Percentiles rank a stretch among this genome's conserved stretches.
These are phyloP conservation scores for Heliconius hortense DNA, from an alignment of 2,888 invertebrate genomes.

Conservation along the genomic window DNA sequence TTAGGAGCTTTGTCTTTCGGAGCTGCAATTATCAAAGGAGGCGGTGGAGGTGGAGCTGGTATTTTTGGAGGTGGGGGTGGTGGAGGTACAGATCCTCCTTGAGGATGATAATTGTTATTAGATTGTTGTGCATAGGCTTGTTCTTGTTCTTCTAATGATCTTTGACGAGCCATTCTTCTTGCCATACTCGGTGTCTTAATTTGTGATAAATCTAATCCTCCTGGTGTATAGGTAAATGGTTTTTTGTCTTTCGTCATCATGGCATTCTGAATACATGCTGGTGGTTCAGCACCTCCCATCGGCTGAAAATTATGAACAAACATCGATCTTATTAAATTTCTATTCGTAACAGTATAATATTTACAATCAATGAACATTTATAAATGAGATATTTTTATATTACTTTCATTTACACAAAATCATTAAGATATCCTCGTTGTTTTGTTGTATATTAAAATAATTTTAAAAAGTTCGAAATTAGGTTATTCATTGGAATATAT, in stretches of 20 bases:
- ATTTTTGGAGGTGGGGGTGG: slow-evolving; percentile 74
- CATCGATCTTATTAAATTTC: background rate
- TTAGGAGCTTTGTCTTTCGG: slow-evolving; percentile 78
- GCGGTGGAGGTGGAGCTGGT: slow-evolving; percentile 82
- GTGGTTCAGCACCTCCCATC: slow-evolving; percentile 85
- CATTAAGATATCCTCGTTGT: background rate
- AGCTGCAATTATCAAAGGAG: slow-evolving; percentile 81
- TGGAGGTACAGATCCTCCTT: slow-evolving; percentile 65
- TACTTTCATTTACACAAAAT: background rate
- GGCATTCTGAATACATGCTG: slow-evolving; percentile 94
- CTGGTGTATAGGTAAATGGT: slow-evolving; percentile 97
- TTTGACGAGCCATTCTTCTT: slow-evolving; percentile 86
- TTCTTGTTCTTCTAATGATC: slow-evolving; percentile 81
- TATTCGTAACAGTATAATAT: background rate
- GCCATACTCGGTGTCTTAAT: slow-evolving; percentile 95
- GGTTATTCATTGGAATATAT: too few species aligned
- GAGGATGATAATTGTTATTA: slow-evolving; percentile 59
- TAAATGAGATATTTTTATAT: background rate
- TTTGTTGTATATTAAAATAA: background rate
- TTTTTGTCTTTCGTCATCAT: slow-evolving; percentile 98
- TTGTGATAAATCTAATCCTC: slow-evolving; percentile 94
- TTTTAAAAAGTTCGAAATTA: background rate
- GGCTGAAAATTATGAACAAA: slow-evolving; percentile 63
- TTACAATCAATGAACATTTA: background rate
- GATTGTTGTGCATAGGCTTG: slow-evolving; percentile 62